phyloP scores from a whole-genome alignment of 2,113 vertebrate species.

The Calidris pygmaea region DNA sequence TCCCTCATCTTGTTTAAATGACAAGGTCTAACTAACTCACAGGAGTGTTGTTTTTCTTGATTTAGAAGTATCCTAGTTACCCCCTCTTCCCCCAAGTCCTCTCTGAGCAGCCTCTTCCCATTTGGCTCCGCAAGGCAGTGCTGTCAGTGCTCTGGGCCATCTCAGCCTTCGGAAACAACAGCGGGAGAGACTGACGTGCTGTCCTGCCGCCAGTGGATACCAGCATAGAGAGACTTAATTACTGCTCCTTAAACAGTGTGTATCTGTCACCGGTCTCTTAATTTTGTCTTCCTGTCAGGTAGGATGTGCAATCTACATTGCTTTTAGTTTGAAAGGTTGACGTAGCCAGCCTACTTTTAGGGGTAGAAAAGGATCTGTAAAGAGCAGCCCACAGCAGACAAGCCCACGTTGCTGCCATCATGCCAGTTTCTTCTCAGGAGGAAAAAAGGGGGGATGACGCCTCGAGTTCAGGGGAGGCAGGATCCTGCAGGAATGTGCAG shows the following conservation, averaged over 20 bases:
- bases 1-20: not conserved
- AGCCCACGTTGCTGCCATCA: not conserved
- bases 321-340: not conserved
- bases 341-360: not conserved
- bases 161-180: not conserved
- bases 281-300: not conserved
- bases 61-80: not conserved
- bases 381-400: not conserved
- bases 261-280: not conserved
- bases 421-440: not conserved
- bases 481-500: not conserved
- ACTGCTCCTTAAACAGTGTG: not conserved
- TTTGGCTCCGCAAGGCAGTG: not conserved
- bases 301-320: not conserved
- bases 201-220: not conserved
- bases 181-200: fast-evolving
- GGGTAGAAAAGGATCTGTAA: not conserved
- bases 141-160: not conserved
- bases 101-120: not conserved
- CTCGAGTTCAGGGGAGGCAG: not conserved
- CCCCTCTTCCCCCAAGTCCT: not conserved
- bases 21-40: not conserved
- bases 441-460: not conserved
- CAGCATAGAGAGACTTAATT: not conserved
- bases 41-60: not conserved